Conservation (phyloP, 2,888 invertebrate species). For the Netelia melanura region DNA sequence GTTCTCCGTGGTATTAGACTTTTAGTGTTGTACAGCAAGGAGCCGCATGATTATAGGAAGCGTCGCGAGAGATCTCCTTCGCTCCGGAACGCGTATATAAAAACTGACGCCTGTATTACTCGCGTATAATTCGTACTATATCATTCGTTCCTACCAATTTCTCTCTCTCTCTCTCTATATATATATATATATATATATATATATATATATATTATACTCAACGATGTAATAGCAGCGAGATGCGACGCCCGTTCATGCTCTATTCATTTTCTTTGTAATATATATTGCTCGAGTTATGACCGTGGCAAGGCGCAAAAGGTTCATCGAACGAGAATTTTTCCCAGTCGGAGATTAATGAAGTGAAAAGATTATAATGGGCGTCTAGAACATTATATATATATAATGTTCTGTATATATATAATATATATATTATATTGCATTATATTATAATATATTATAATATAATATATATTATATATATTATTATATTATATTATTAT, state of each 20-base stretch:
- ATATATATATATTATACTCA: slow-evolving; percentile 1
- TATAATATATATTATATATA: too few relatives aligned
- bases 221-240: slow-evolving; percentile 30
- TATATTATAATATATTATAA: too few relatives aligned
- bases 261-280: slow-evolving; percentile 49
- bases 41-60: slow-evolving; percentile 65
- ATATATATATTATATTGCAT: too few relatives aligned
- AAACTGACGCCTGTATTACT: slow-evolving; percentile 30
- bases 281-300: slow-evolving; percentile 52
- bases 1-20: slow-evolving; percentile 9
- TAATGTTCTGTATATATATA: too few relatives aligned
- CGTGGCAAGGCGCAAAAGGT: slow-evolving; percentile 18
- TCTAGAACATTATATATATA: slow-evolving; percentile 19
- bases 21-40: slow-evolving; percentile 27
- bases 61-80: slow-evolving; percentile 57
- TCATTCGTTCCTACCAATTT: background rate
- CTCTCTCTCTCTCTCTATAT: background rate
- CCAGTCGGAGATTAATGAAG: slow-evolving; percentile 58
- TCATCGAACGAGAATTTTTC: slow-evolving; percentile 55
- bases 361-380: slow-evolving; percentile 45
- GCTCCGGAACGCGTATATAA: slow-evolving; percentile 50
- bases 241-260: slow-evolving; percentile 37
- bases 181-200: slow-evolving; percentile 17
- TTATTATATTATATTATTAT: too few relatives aligned
- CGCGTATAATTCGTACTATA: slow-evolving; percentile 23